These are phyloP conservation scores for Parnassius mnemosyne DNA, from an alignment of 2,888 invertebrate species.

Conservation along the genomic window DNA sequence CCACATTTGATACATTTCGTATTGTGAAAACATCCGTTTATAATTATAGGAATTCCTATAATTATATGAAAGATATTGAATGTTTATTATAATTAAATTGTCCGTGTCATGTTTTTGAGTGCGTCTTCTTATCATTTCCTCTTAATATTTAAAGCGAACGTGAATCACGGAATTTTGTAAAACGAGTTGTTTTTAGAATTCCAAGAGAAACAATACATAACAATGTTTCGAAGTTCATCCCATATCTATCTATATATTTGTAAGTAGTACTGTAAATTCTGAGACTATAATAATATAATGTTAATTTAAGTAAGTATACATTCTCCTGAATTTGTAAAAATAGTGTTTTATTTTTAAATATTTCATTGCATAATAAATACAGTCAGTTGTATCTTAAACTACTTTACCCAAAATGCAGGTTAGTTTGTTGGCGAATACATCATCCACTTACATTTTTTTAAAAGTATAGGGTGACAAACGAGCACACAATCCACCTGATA, in stretches of 20 bases:
- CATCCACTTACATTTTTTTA: too few species aligned
- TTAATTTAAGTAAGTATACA: too few species aligned
- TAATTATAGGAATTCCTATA: slow-evolving; percentile 15
- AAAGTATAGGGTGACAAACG: too few species aligned
- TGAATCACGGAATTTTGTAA: slow-evolving; percentile 13
- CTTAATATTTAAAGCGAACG: slow-evolving; percentile 16
- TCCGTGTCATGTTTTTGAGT: slow-evolving; percentile 14
- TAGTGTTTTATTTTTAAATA: too few species aligned
- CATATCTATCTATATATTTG: background rate
- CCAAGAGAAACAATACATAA: slow-evolving; percentile 6
- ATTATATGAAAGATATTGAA: slow-evolving; percentile 11
- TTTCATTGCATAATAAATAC: too few species aligned
- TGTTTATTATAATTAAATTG: slow-evolving; percentile 23
- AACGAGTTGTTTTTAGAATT: slow-evolving; percentile 12
- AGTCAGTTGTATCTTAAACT: too few species aligned
- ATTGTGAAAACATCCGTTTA: slow-evolving; percentile 15
- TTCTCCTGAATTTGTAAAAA: too few species aligned
- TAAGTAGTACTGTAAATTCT: too few species aligned
- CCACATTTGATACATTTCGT: slow-evolving; percentile 13
- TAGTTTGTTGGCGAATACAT: too few species aligned
- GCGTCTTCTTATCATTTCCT: slow-evolving; percentile 23
- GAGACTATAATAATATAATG: too few species aligned
- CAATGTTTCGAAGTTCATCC: background rate
- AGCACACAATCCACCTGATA: too few species aligned
- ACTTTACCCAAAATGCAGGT: too few species aligned